Evolutionary conservation across 2,888 invertebrate species (phyloP).

Genomic region (Dryomyza anilis): DNA sequence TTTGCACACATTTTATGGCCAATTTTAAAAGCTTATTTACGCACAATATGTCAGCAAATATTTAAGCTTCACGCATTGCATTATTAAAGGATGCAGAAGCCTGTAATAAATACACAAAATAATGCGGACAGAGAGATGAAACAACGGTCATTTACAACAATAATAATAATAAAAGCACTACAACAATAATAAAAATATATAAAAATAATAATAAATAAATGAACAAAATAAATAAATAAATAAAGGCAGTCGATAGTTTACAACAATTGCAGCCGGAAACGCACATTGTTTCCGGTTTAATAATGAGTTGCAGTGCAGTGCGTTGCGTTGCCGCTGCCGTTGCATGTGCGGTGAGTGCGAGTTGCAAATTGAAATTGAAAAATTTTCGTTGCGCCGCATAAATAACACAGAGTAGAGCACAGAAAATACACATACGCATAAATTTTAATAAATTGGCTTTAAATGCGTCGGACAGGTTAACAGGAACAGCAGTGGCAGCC

Average conservation of each 20-base stretch:
- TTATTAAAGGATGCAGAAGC: too few relatives aligned
- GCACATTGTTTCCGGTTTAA: background rate
- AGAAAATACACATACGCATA: constrained; percentile 40
- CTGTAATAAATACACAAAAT: too few relatives aligned
- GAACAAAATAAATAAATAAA: too few relatives aligned
- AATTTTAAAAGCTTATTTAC: too few relatives aligned
- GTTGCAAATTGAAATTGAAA: constrained; percentile 4
- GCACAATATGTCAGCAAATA: too few relatives aligned
- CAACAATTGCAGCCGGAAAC: constrained; percentile 6
- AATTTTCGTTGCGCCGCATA: background rate
- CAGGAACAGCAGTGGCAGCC: constrained; percentile 42
- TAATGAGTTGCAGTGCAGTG: constrained; percentile 8
- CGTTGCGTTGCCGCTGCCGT: too few relatives aligned
- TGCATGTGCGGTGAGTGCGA: background rate
- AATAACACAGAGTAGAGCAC: too few relatives aligned
- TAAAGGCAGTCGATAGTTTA: background rate
- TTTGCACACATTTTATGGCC: too few relatives aligned
- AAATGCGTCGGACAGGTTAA: constrained; percentile 58
- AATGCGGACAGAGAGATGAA: too few relatives aligned
- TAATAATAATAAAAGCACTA: background rate
- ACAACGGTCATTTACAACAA: too few relatives aligned
- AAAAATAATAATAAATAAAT: background rate
- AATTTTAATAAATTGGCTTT: constrained; percentile 57
- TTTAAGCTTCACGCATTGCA: too few relatives aligned
- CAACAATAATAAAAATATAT: background rate